A percentile compares a stretch with the other conserved stretches of the same genome.
phyloP scores from a whole-genome alignment of 2,888 invertebrate species.

The Acanthosepion esculentum region DNA sequence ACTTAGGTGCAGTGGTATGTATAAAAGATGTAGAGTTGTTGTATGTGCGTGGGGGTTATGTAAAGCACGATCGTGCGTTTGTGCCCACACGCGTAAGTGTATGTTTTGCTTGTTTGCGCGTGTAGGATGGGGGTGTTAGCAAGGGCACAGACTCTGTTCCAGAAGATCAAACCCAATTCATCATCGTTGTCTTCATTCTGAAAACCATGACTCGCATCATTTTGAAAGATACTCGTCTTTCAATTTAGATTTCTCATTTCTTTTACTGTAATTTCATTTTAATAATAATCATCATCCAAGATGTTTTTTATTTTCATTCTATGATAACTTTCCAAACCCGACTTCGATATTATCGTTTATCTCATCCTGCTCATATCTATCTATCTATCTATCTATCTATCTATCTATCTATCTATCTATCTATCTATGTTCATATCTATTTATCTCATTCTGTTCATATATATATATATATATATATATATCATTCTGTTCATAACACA shows the following conservation, averaged over 20 bases:
- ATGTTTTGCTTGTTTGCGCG: no score
- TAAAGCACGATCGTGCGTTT: background rate
- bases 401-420: no score
- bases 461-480: background rate
- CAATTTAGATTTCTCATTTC: background rate
- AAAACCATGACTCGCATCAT: background rate
- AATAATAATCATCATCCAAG: background rate
- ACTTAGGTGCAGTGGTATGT: background rate
- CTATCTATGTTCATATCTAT: no score
- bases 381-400: no score
- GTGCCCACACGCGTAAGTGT: background rate
- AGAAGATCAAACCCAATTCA: slow-evolving; percentile 1
- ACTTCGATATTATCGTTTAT: background rate
- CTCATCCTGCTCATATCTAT: no score
- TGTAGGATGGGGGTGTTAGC: background rate
- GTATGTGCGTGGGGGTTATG: background rate
- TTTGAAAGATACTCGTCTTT: background rate
- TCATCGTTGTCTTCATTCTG: background rate
- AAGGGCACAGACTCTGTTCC: background rate
- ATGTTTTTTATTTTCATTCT: background rate
- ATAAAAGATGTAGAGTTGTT: background rate
- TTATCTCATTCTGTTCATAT: no score
- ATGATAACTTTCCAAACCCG: background rate
- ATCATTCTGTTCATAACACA: background rate
- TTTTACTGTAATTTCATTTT: background rate